Conservation (phyloP, 1,140 invertebrate species). For the Choristoneura fumiferana region DNA sequence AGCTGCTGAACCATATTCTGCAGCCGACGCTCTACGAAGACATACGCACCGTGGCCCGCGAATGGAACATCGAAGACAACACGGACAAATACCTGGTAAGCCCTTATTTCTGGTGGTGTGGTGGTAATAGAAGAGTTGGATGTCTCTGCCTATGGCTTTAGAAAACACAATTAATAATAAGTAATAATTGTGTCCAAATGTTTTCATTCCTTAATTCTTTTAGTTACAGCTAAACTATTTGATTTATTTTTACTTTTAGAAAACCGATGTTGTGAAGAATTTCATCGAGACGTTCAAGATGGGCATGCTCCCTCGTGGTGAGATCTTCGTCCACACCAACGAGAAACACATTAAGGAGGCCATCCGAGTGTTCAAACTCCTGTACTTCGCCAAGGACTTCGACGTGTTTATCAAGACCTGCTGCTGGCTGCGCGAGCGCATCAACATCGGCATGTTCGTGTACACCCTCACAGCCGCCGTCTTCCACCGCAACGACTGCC, state of each 20-base stretch:
- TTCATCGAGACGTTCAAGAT: slow-evolving; percentile 59
- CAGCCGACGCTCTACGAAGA: slow-evolving; percentile 68
- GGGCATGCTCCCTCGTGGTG: slow-evolving; percentile 76
- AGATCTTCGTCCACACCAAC: slow-evolving; percentile 78
- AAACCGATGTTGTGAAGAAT: slow-evolving; percentile 56
- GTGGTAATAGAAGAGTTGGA: no score
- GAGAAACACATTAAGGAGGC: slow-evolving; percentile 79
- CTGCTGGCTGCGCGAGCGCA: slow-evolving; percentile 80
- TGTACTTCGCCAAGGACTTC: slow-evolving; percentile 83
- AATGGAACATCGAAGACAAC: slow-evolving; percentile 57
- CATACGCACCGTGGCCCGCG: slow-evolving; percentile 58
- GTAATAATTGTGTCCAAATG: no score
- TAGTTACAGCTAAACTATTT: neutral
- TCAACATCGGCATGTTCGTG: slow-evolving; percentile 82
- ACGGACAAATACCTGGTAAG: slow-evolving; percentile 62
- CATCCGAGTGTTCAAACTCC: slow-evolving; percentile 78
- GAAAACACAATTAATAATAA: no score
- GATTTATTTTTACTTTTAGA: slow-evolving; percentile 37
- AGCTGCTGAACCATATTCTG: slow-evolving; percentile 65
- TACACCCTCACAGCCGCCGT: slow-evolving; percentile 81
- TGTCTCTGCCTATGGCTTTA: no score
- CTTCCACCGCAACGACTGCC: slow-evolving; percentile 80
- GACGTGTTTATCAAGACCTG: slow-evolving; percentile 83
- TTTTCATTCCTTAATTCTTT: no score
- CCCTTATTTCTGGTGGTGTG: no score